phyloP scores from a whole-genome alignment of 2,113 vertebrate species.

The Pungitius pungitius region DNA sequence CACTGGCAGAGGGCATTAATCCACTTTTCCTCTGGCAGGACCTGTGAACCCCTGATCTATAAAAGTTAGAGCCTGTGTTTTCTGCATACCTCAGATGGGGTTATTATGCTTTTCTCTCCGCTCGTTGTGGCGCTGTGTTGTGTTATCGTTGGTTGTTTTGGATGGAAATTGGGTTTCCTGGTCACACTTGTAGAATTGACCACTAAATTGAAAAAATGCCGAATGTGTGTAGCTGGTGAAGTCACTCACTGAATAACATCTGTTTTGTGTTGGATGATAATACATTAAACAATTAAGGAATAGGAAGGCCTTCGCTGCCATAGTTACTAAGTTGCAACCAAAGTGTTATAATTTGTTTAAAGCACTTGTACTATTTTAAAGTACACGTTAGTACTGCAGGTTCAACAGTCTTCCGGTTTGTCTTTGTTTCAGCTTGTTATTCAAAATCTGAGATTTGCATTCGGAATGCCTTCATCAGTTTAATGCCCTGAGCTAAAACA shows the following conservation, averaged over 20 bases:
- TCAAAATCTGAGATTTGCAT: neutral
- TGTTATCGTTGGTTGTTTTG: neutral
- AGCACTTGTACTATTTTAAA: neutral
- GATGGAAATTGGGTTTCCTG: neutral
- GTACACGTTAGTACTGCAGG: neutral
- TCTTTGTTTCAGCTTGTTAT: neutral
- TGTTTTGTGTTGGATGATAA: neutral
- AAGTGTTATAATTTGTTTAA: neutral
- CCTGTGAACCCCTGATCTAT: conserved; percentile 37
- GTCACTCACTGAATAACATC: neutral
- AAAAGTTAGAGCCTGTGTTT: neutral
- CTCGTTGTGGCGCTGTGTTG: neutral
- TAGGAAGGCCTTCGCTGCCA: neutral
- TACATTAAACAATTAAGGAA: neutral
- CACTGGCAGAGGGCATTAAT: conserved; percentile 1
- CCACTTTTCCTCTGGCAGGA: conserved; percentile 12
- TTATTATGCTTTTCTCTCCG: neutral
- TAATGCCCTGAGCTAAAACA: neutral
- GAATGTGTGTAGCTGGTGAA: neutral
- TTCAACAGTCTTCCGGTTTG: neutral
- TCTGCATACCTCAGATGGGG: conserved; percentile 2
- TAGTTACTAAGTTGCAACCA: neutral
- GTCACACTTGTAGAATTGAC: neutral
- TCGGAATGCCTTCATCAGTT: neutral
- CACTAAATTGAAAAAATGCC: neutral